phyloP scores from a whole-genome alignment of 2,888 invertebrate genomes.

The Stenchaetothrips biformis region DNA sequence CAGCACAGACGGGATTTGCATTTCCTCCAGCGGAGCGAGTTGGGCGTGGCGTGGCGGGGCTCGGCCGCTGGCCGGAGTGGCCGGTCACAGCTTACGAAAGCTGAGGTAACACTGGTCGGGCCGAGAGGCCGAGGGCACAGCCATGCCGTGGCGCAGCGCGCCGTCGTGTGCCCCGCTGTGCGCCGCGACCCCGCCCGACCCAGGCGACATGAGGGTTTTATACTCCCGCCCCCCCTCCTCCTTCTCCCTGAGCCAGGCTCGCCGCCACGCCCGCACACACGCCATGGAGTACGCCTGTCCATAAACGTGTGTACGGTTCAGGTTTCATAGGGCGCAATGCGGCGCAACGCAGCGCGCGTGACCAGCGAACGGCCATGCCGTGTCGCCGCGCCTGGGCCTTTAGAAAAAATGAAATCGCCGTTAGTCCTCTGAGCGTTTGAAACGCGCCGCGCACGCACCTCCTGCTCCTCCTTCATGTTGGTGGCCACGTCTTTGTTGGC shows the following conservation, averaged over 20 bases:
- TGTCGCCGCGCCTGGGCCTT: too few species aligned
- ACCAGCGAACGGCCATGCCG: background rate
- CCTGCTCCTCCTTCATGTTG: too few species aligned
- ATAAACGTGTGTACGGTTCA: too few species aligned
- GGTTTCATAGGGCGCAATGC: background rate
- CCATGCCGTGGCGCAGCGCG: conserved; percentile 20
- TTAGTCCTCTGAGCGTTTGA: too few species aligned
- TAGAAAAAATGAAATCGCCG: too few species aligned
- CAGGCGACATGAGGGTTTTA: background rate
- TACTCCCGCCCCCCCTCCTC: background rate
- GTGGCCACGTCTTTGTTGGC: conserved; percentile 44
- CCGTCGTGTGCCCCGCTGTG: background rate
- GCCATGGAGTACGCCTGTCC: too few species aligned
- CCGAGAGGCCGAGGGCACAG: conserved; percentile 27
- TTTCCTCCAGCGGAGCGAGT: conserved; percentile 31
- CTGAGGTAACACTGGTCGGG: conserved; percentile 33
- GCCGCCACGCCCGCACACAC: conserved; percentile 34
- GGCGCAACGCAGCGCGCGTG: too few species aligned
- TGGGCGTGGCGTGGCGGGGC: conserved; percentile 35
- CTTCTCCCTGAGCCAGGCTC: conserved; percentile 34
- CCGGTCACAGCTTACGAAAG: conserved; percentile 31
- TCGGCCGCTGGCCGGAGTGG: background rate
- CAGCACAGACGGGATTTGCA: background rate
- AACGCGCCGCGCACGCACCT: too few species aligned
- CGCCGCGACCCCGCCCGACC: background rate